A percentile compares a stretch with the other conserved stretches of the same genome.
Evolutionary conservation across 2,888 invertebrate species (phyloP).

Genomic region (Melitaea athalia): DNA sequence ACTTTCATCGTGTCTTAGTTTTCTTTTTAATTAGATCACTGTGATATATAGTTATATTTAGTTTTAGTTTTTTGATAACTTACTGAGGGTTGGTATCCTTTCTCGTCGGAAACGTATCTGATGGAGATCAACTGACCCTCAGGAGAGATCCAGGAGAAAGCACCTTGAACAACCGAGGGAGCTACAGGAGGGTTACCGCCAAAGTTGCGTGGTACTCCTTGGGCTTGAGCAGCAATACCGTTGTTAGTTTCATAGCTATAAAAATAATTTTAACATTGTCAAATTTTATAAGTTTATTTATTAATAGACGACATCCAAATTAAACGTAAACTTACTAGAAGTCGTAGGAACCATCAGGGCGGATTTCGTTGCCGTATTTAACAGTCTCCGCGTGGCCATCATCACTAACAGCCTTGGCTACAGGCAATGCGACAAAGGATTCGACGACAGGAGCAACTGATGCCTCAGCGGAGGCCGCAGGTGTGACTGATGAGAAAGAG

Average conservation of each 20-base stretch:
- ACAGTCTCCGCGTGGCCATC: slow-evolving; percentile 56
- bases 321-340: slow-evolving; percentile 63
- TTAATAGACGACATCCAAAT: slow-evolving; percentile 5
- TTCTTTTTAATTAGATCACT: too few relatives aligned
- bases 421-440: slow-evolving; percentile 43
- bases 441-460: slow-evolving; percentile 18
- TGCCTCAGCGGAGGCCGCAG: slow-evolving; percentile 11
- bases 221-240: slow-evolving; percentile 83
- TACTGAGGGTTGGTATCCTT: slow-evolving; percentile 85
- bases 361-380: slow-evolving; percentile 65
- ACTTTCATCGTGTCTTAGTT: background rate
- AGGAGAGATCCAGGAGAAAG: slow-evolving; percentile 81
- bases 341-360: slow-evolving; percentile 74
- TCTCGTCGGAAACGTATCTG: slow-evolving; percentile 85
- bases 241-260: slow-evolving; percentile 83
- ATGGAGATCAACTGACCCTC: slow-evolving; percentile 84
- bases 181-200: slow-evolving; percentile 67
- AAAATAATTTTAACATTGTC: slow-evolving; percentile 18
- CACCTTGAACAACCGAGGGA: slow-evolving; percentile 74
- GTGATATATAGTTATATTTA: too few relatives aligned
- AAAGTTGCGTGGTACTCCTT: slow-evolving; percentile 79
- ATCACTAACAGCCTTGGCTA: slow-evolving; percentile 41
- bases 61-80: slow-evolving; percentile 28
- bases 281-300: too few relatives aligned
- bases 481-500: too few relatives aligned